Evolutionary conservation across 2,797 vertebrate species (phyloP), one percentile per base, ranked within the genome.

Genomic region (Urocyon cinereoargenteus): DNA sequence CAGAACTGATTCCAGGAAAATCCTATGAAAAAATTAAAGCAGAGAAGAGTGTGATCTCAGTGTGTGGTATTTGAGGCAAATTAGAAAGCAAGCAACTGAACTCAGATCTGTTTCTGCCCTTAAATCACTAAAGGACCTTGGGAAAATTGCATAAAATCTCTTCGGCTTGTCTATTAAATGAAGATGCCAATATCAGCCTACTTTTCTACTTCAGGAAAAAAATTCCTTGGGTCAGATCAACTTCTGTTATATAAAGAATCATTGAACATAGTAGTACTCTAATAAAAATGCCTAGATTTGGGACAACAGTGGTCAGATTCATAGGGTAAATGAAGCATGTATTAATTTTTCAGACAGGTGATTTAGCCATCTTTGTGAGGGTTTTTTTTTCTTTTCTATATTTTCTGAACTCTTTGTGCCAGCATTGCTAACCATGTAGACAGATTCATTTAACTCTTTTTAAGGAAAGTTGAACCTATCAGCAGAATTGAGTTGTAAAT

Each of bases 11-110:
- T 92, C 51, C 53, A 77, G 68, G 36, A 97, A 92, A 95, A 70
- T 57, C 88, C 66, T 94, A 10, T 57, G 86, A 91, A 95, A 86
- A 95, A 88, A 49, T 87, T 92, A 92, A 91, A 95, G 7, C 31
- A 0, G 73, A 3, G 40, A 88, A 51, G 36, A 72, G 3, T 82
- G 40, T 70, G 28, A 82, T 88, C 49, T 82, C 7, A 53, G 59
- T 59, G 19, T 88, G 49, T 24, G 7, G 53, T 34, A 26, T 90
- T 22, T 90, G 84, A 92, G n/a, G 36, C 94, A 92, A 59, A 57
- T 82, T 72, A 66, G 77, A 75, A 61, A 59, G 12, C 85, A 57
- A 40, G 45, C 57, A 13, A 11, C 68, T 82, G 64, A 77, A 72
- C 53, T 91, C 84, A 10, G 5, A 64, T 79, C 66, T 89, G 31